Evolutionary conservation across 1,140 invertebrate species (phyloP), one percentile per base, ranked within the genome.

Genomic region (Drosophila micromelanica): DNA sequence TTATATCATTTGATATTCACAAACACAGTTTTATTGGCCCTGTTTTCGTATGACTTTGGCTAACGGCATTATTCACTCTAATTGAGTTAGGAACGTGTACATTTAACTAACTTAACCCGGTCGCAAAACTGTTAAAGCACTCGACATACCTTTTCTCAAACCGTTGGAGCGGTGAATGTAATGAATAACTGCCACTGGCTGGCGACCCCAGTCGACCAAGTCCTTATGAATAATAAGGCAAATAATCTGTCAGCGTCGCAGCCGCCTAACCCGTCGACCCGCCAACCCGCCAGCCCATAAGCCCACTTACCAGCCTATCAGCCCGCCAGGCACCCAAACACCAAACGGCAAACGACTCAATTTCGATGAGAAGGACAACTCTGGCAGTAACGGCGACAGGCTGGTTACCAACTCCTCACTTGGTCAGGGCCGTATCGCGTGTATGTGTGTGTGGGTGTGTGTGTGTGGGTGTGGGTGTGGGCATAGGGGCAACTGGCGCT

Each of bases 191-290:
- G 67, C 59, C 35, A 43, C 57, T 38, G 43, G 3, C 20, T 49
- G 37, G 38, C 42, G 27, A 17, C 32, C 67, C 54, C 2, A 27
- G 17, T 49, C 52, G 27, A 42, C n/a, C 57, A 27, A 65, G 65
- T 86, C 77, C 85, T 89, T 89, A 89, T 89, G 84, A 90, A 89
- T 89, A 89, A 89, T 89, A 89, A 89, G 89, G 85, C 85, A 80
- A 90, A 89, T 89, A 89, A 89, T 89, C 84, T 89, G 84, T 89
- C 84, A 90, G 85, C 76, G 84, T 89, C 79, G 79, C 84, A 89
- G 85, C 69, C 68, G 76, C 67, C 75, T 74, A 70, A 81, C 49
- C 27, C 48, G 52, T 32, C 32, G 38, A 32, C n/a, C 35, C 42
- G 52, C 45, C 72, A 23, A n/a, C 54, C 54, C 5, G 13, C 5